Base-by-base conservation (phyloP, 2,113 vertebrate species). In the Peromyscus maniculatus region DNA sequence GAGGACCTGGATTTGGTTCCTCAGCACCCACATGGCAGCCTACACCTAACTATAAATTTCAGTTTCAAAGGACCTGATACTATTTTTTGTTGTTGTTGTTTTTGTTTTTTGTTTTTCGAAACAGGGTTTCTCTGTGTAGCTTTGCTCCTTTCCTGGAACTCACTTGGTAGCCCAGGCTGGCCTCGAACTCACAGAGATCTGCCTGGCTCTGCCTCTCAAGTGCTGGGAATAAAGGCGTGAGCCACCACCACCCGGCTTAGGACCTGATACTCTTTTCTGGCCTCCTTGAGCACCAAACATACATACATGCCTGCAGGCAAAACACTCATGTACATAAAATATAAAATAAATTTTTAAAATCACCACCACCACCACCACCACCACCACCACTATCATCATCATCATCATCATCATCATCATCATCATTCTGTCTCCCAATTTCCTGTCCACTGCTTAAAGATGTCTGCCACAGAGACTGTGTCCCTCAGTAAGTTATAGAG, bases 401-500 rank as follows among this genome's bases (percentile, higher is more conserved):
- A 15, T 71, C 33, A 31, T 67, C 66, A 26, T 26, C 64, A 16
- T 16, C 67, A 36, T 71, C 69, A n/a, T 16, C 75, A 52, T 28
- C 75, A 43, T 91, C 96, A 55, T 36, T 31, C 10, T 24, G 10
- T 15, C 57, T 97, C 95, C 93, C 89, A 98, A 89, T 62, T 95
- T 90, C 93, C 97, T 93, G 82, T 83, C 69, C 31, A 26, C 67
- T 92, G 93, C 96, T 98, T 98, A 98, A 98, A 96, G 98, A 97
- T 95, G 98, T 89, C 98, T 98, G 98, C 98, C 98, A 99, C 95
- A 98, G 97, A 99, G 98, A 99, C 98, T 99, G 98, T 98, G 98
- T 99, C 98, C 99, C 97, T 36, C 49, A 36, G 49, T 17, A 57
- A 82, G 33, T 59, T 59, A n/a, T n/a, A 93, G 90, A 91, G 98